phyloP scores from a whole-genome alignment of 1,140 invertebrate species.

The Catajapyx aquilonaris region DNA sequence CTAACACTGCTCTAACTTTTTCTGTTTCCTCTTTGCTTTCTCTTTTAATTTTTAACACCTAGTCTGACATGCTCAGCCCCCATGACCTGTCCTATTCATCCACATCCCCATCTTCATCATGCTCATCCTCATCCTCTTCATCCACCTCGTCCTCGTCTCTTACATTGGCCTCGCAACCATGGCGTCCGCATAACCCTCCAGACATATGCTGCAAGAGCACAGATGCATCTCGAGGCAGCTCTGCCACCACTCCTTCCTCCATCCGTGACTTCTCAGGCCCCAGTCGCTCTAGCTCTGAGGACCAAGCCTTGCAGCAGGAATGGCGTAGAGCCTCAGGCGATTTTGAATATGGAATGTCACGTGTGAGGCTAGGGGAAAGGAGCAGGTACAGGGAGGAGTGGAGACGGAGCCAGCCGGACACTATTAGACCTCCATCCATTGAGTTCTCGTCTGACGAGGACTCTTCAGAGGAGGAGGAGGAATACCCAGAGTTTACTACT shows the following conservation, averaged over 20 bases:
- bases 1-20: too few species aligned
- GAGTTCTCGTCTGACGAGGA: constrained; percentile 25
- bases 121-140: too few species aligned
- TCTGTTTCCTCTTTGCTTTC: neutral
- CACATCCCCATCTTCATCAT: neutral
- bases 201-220: too few species aligned
- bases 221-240: too few species aligned
- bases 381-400: neutral
- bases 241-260: constrained; percentile 23
- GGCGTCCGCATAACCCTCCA: too few species aligned
- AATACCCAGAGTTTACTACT: constrained; percentile 24
- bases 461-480: constrained; percentile 22
- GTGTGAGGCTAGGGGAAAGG: neutral
- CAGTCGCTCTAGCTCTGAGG: constrained; percentile 21
- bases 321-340: constrained; percentile 18
- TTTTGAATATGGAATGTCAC: neutral
- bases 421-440: constrained; percentile 3
- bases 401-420: neutral
- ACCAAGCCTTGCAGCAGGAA: constrained; percentile 22
- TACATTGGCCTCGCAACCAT: too few species aligned
- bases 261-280: constrained; percentile 22
- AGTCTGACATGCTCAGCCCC: too few species aligned
- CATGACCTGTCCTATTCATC: too few species aligned
- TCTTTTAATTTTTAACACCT: neutral
- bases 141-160: too few species aligned